phyloP scores from a whole-genome alignment of 2,113 vertebrate genomes.

The Pogonocichla stellata region DNA sequence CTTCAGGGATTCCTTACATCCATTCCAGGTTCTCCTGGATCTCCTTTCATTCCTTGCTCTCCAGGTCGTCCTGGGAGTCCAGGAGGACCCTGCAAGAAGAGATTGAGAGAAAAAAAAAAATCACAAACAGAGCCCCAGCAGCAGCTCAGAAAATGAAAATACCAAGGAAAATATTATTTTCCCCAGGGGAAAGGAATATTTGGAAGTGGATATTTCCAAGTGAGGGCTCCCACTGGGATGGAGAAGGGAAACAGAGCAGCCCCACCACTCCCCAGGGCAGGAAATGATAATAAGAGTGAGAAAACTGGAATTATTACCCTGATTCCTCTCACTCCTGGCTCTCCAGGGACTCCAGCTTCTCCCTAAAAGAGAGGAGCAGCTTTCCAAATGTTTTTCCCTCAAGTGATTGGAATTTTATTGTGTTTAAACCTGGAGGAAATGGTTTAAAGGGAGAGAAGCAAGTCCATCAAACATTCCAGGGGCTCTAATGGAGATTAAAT shows the following conservation, averaged over 20 bases:
- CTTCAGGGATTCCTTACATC: conserved; percentile 34
- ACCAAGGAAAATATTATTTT: background rate
- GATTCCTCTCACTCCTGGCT: conserved; percentile 81
- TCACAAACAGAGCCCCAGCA: background rate
- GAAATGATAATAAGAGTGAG: rapidly evolving
- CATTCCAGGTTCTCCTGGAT: conserved; percentile 73
- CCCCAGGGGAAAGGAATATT: background rate
- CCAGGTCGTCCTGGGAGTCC: conserved; percentile 84
- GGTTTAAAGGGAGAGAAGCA: background rate
- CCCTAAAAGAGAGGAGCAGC: conserved; percentile 70
- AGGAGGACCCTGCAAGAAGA: conserved; percentile 75
- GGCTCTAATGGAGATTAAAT: background rate
- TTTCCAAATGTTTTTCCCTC: background rate
- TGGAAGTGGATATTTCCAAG: background rate
- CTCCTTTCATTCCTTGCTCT: conserved; percentile 80
- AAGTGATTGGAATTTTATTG: background rate
- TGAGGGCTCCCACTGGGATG: background rate
- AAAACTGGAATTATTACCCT: conserved; percentile 66
- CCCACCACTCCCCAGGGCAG: background rate
- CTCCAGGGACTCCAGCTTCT: conserved; percentile 77
- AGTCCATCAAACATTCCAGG: background rate
- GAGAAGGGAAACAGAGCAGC: background rate
- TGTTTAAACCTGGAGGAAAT: background rate
- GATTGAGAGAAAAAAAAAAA: background rate
- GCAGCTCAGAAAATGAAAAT: background rate